Percentiles rank a stretch among this genome's conserved stretches.
phyloP scores from a whole-genome alignment of 2,113 vertebrate genomes.

The Nettapus auritus region DNA sequence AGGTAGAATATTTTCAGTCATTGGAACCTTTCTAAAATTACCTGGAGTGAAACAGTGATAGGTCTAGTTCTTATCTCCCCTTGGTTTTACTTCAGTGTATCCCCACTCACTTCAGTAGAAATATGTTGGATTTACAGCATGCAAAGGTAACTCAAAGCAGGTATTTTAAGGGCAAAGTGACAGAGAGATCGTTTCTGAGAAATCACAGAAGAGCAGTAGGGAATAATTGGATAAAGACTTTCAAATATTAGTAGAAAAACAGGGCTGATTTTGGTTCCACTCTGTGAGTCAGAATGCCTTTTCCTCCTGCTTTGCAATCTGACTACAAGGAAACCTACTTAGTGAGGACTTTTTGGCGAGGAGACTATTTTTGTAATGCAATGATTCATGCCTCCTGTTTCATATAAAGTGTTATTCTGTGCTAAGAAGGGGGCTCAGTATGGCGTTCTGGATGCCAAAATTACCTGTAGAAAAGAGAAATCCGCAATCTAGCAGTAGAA shows the following conservation, averaged over 20 bases:
- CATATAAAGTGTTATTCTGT: slow-evolving; percentile 4
- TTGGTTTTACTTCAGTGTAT: background rate
- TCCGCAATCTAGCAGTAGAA: background rate
- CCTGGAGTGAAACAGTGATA: background rate
- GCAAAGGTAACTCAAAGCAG: background rate
- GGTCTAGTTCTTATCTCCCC: background rate
- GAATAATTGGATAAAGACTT: background rate
- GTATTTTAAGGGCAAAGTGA: background rate
- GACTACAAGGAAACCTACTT: slow-evolving; percentile 9
- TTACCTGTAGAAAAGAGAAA: background rate
- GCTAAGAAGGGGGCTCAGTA: background rate
- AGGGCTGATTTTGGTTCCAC: background rate
- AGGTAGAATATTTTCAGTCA: slow-evolving; percentile 27
- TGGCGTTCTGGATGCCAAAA: background rate
- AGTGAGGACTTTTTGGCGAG: background rate
- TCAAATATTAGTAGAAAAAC: slow-evolving; percentile 10
- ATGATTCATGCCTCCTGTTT: slow-evolving; percentile 57
- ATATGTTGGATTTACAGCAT: background rate
- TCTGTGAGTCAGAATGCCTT: background rate
- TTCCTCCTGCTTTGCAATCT: background rate
- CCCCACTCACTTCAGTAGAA: background rate
- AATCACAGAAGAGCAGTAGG: background rate
- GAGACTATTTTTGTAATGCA: slow-evolving; percentile 24
- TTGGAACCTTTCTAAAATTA: slow-evolving; percentile 16
- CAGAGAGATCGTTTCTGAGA: background rate